Base-by-base conservation (phyloP, 2,797 vertebrate species). In the Pachyuromys duprasi region DNA sequence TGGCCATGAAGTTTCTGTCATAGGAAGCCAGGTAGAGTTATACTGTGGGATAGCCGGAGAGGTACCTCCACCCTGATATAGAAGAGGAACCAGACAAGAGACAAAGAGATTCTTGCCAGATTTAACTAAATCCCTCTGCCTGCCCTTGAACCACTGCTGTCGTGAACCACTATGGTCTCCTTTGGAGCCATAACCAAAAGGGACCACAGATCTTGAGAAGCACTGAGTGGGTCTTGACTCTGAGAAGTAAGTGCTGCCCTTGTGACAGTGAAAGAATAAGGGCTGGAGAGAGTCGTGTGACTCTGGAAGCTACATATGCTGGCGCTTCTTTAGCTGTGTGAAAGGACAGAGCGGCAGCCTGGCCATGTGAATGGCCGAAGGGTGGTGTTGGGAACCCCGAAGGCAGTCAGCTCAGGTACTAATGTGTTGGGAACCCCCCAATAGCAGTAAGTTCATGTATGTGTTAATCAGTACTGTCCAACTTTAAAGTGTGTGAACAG, bases 201-300 rank as follows among this genome's bases (percentile, higher is more conserved):
- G 33, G 63, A 33, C 74, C 22, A 3, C 5, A 33, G 11, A 69
- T 12, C 5, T 24, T 55, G 45, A 89, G 67, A 86, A 67, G 33
- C 42, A n/a, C 26, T 0, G 0, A 28, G 26, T 18, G 28, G 7
- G 17, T 20, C n/a, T n/a, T 91, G 45, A 9, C 18, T 53, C 83
- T 11, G n/a, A 17, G 12, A n/a, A 60, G 42, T 8, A 0, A 89
- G 18, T 0, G 18, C 26, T 15, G 13, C 24, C 76, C 26, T 70
- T 2, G 0, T 5, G 2, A n/a, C 9, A 42, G 55, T 80, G 70
- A 7, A 4, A 39, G 33, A 60, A 72, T 70, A 39, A 26, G 28
- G 49, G 12, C 18, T 62, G 2, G 6, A 28, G 15, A 62, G 4
- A 20, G 5, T 0, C 2, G 7, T 0, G 7, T 6, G 62, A 55